phyloP scores from a whole-genome alignment of 2,797 vertebrate genomes.

The Mormyrops attenuatus region DNA sequence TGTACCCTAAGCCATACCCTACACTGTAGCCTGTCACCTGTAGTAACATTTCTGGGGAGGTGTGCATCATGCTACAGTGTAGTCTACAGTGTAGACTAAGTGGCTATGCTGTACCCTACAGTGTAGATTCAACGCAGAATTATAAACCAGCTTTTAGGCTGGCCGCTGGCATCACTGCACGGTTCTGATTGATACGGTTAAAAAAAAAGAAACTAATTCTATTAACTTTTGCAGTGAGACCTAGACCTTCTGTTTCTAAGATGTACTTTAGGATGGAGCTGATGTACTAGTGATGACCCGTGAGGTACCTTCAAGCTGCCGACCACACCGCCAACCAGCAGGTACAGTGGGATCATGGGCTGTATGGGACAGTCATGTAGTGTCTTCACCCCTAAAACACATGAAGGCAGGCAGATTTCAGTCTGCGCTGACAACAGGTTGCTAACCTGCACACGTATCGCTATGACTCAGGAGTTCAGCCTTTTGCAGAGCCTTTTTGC shows the following conservation, averaged over 20 bases:
- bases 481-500: not conserved
- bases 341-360: conserved; percentile 59
- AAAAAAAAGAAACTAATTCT: not conserved
- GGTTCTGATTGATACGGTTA: not conserved
- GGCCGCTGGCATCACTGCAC: not conserved
- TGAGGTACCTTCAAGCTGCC: conserved; percentile 57
- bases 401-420: conserved; percentile 8
- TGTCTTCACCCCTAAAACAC: conserved; percentile 55
- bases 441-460: not conserved
- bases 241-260: not conserved
- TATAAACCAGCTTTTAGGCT: not conserved
- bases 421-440: not conserved
- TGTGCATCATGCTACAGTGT: not conserved
- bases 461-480: not conserved
- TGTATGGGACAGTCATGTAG: conserved; percentile 56
- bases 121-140: not conserved
- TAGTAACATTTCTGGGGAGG: not conserved
- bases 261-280: not conserved
- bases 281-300: not conserved
- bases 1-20: not conserved
- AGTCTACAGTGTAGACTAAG: not conserved
- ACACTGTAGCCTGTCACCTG: not conserved
- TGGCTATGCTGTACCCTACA: not conserved
- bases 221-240: not conserved
- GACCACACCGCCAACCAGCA: conserved; percentile 53